phyloP scores from a whole-genome alignment of 2,113 vertebrate genomes.

The Microcebus jonahi region DNA sequence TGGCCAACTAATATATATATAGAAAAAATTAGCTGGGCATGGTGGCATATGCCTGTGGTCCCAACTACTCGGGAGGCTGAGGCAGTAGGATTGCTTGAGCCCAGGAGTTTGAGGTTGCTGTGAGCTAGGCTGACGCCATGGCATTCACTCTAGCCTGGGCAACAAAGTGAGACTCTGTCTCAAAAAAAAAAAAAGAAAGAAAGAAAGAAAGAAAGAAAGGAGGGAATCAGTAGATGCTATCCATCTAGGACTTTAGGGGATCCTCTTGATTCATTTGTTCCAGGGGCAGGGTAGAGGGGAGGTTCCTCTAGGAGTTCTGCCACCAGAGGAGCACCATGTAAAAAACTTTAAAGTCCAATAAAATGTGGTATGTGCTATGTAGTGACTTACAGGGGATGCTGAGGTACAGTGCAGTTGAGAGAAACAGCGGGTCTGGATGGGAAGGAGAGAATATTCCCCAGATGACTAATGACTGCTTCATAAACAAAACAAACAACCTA shows the following conservation, averaged over 20 bases:
- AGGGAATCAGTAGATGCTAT: background rate
- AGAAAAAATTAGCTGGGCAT: too few relatives aligned
- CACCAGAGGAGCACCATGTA: background rate
- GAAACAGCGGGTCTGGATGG: background rate
- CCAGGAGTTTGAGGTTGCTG: too few relatives aligned
- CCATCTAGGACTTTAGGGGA: background rate
- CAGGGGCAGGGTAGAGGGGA: background rate
- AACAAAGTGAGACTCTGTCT: too few relatives aligned
- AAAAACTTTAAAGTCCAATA: background rate
- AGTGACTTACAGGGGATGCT: background rate
- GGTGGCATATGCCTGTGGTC: too few relatives aligned
- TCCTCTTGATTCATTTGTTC: background rate
- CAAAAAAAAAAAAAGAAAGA: too few relatives aligned
- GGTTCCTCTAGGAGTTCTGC: background rate
- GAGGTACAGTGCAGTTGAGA: background rate
- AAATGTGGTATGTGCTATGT: background rate
- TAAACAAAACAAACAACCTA: background rate
- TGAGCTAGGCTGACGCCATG: too few relatives aligned
- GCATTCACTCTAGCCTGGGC: too few relatives aligned
- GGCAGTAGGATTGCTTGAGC: too few relatives aligned
- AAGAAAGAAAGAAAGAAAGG: background rate
- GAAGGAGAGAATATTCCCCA: slow-evolving; percentile 13
- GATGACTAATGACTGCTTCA: background rate
- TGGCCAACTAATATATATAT: too few relatives aligned
- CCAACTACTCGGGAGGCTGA: too few relatives aligned